Percentiles rank a stretch among this genome's conserved stretches.
Conservation (phyloP, 2,113 vertebrate genomes). For the Apistogramma diplotaenia region DNA sequence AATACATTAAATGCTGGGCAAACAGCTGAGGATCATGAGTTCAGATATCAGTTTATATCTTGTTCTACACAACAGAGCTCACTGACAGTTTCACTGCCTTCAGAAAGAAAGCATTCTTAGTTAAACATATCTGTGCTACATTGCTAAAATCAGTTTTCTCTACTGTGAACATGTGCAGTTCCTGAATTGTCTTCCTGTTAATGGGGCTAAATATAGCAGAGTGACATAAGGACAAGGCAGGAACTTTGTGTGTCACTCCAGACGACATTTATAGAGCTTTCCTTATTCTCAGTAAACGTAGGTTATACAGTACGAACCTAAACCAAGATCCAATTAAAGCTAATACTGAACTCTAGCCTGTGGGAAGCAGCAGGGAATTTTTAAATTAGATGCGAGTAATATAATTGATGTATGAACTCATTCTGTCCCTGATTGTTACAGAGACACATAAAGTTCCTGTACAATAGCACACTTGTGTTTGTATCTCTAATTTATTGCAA, state of each 20-base stretch:
- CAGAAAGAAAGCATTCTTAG: neutral
- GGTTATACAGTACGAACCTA: neutral
- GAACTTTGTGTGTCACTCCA: neutral
- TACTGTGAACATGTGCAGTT: neutral
- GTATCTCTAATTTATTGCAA: neutral
- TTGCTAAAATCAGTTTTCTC: slow-evolving; percentile 13
- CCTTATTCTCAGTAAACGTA: neutral
- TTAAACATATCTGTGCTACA: neutral
- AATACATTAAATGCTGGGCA: no score
- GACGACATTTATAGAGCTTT: neutral
- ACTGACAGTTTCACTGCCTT: neutral
- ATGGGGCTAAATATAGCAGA: slow-evolving; percentile 28
- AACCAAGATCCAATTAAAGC: neutral
- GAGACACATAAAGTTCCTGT: neutral
- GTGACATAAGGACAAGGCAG: neutral
- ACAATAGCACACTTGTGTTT: neutral
- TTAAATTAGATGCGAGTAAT: neutral
- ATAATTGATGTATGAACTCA: neutral
- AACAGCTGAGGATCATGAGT: no score
- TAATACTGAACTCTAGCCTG: neutral
- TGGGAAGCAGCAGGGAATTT: neutral
- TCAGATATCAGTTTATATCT: no score
- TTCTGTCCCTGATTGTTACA: neutral
- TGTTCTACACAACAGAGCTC: neutral
- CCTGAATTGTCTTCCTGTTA: slow-evolving; percentile 11